Percentiles rank a stretch among this genome's conserved stretches.
Conservation (phyloP, 2,888 invertebrate species). For the Neoaliturus tenellus region DNA sequence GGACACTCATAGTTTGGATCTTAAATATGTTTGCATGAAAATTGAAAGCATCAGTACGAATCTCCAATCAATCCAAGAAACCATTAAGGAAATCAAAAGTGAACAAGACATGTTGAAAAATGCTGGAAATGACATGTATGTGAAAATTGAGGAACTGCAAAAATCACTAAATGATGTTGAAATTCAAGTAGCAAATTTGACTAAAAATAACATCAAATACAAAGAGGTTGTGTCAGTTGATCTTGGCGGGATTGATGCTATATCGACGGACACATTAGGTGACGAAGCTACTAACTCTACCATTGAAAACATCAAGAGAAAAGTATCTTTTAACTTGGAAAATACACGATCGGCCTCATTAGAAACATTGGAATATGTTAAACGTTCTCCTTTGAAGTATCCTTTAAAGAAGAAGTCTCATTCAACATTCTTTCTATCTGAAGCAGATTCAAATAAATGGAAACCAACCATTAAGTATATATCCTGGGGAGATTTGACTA, state of each 20-base stretch:
- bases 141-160: neutral
- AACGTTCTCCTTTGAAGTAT: neutral
- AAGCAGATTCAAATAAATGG: neutral
- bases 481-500: neutral
- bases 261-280: neutral
- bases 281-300: neutral
- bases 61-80: neutral
- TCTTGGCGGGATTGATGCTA: neutral
- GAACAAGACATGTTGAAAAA: neutral
- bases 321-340: slow-evolving; percentile 25
- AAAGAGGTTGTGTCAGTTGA: neutral
- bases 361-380: neutral
- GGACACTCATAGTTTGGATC: slow-evolving; percentile 22
- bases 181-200: neutral
- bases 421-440: neutral
- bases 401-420: neutral
- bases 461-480: neutral
- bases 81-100: neutral
- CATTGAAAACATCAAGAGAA: neutral
- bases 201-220: neutral
- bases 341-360: neutral
- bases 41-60: neutral
- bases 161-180: neutral
- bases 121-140: neutral
- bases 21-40: slow-evolving; percentile 29